Conservation (phyloP, 2,113 vertebrate genomes). For the Maccullochella peelii region DNA sequence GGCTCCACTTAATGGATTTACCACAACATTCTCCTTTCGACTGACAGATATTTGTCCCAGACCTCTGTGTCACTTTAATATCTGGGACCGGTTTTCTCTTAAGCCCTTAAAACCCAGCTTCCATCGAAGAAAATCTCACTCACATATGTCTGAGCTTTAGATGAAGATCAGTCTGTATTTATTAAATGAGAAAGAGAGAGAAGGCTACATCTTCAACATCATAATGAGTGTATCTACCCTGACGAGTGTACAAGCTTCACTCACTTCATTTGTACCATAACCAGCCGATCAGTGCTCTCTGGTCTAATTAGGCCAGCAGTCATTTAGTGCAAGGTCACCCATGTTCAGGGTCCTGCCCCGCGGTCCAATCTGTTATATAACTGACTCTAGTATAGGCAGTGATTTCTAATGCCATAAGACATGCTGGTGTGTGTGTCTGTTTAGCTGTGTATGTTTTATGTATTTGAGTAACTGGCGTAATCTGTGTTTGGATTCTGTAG, state of each 20-base stretch:
- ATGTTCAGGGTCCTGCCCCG: slow-evolving; percentile 35
- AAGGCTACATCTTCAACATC: slow-evolving; percentile 7
- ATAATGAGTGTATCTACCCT: slow-evolving; percentile 16
- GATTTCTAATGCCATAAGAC: slow-evolving; percentile 20
- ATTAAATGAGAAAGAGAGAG: slow-evolving; percentile 22
- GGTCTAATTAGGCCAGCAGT: slow-evolving; percentile 48
- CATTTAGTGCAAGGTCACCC: slow-evolving; percentile 37
- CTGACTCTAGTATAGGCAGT: slow-evolving; percentile 16
- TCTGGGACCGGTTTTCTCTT: slow-evolving; percentile 19
- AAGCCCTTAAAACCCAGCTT: slow-evolving; percentile 37
- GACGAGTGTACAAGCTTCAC: slow-evolving; percentile 25
- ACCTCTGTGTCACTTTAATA: slow-evolving; percentile 30
- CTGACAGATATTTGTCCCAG: slow-evolving; percentile 36
- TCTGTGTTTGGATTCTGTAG: slow-evolving; percentile 21
- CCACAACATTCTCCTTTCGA: slow-evolving; percentile 21
- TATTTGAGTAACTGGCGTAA: slow-evolving; percentile 30
- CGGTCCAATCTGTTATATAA: slow-evolving; percentile 60
- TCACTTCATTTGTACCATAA: slow-evolving; percentile 37
- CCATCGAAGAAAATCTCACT: slow-evolving; percentile 22
- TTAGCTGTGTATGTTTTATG: neutral
- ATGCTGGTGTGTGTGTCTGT: slow-evolving; percentile 15
- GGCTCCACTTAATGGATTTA: slow-evolving; percentile 44
- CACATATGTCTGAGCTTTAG: slow-evolving; percentile 35
- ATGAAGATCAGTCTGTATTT: slow-evolving; percentile 23
- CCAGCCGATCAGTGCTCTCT: slow-evolving; percentile 32